These are phyloP conservation scores for Plemyria rubiginata DNA, from an alignment of 2,888 invertebrate species.

Conservation along the genomic window DNA sequence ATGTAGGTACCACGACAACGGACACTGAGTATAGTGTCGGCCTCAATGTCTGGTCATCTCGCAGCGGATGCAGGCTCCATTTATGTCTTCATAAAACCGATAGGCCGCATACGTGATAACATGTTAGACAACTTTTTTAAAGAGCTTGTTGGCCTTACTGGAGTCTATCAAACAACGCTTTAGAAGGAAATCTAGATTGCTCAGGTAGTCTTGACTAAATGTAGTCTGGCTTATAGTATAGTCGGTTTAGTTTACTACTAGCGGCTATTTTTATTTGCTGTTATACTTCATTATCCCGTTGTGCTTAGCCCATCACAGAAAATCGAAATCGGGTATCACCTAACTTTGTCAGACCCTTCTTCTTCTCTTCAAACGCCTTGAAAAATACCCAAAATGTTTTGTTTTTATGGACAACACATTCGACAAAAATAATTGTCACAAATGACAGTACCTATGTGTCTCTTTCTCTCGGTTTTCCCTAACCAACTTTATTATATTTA, in stretches of 20 bases:
- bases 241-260: not conserved
- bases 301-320: too few species aligned
- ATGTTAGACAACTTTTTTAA: constrained; percentile 22
- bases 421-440: too few species aligned
- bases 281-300: too few species aligned
- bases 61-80: constrained; percentile 46
- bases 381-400: too few species aligned
- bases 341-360: too few species aligned
- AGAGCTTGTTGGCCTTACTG: constrained; percentile 13
- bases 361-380: too few species aligned
- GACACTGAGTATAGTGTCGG: constrained; percentile 20
- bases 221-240: constrained; percentile 1
- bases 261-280: too few species aligned
- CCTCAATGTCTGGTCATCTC: constrained; percentile 40
- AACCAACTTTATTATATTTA: too few species aligned
- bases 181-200: constrained; percentile 19
- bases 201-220: constrained; percentile 4
- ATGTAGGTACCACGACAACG: constrained; percentile 28
- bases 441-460: too few species aligned
- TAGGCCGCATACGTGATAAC: constrained; percentile 15
- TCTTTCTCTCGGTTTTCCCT: too few species aligned
- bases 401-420: too few species aligned
- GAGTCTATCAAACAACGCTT: constrained; percentile 10
- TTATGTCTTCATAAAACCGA: constrained; percentile 36
- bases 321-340: too few species aligned